A percentile compares a stretch with the other conserved stretches of the same genome.
Evolutionary conservation across 2,888 invertebrate species (phyloP).

Genomic region (Pandemis cinnamomeana): DNA sequence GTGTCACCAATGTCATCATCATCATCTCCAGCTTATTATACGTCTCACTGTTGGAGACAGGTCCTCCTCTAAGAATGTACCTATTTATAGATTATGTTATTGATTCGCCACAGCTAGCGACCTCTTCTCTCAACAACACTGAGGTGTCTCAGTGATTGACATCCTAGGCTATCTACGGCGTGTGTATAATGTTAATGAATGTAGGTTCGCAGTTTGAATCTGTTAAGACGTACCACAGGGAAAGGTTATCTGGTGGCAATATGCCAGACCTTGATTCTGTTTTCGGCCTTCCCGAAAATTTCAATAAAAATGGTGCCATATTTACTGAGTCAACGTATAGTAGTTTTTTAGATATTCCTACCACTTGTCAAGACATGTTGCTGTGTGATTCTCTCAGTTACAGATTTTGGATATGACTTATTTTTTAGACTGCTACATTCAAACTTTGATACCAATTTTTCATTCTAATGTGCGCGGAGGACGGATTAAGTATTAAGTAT

Average conservation of each 20-base stretch:
- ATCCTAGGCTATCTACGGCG: background rate
- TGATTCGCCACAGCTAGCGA: background rate
- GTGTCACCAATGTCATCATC: too few relatives aligned
- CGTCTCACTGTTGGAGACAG: too few relatives aligned
- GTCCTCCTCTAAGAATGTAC: too few relatives aligned
- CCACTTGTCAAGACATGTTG: background rate
- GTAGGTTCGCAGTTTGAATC: slow-evolving; percentile 4
- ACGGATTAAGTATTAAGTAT: slow-evolving; percentile 58
- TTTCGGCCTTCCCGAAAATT: background rate
- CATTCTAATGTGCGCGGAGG: slow-evolving; percentile 7
- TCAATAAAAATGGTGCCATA: slow-evolving; percentile 18
- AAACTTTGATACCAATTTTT: background rate
- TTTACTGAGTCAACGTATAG: background rate
- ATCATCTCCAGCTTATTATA: too few relatives aligned
- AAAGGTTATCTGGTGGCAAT: background rate
- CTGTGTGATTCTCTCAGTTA: background rate
- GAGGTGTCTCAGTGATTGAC: slow-evolving; percentile 13
- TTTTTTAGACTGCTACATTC: too few relatives aligned
- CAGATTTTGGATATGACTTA: background rate
- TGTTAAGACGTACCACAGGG: background rate
- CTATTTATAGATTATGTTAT: background rate
- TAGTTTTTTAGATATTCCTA: slow-evolving; percentile 3
- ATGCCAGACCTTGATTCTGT: background rate
- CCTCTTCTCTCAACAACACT: background rate
- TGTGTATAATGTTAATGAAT: slow-evolving; percentile 6